Conservation (phyloP, 2,797 vertebrate species). For the Aselliscus stoliczkanus region DNA sequence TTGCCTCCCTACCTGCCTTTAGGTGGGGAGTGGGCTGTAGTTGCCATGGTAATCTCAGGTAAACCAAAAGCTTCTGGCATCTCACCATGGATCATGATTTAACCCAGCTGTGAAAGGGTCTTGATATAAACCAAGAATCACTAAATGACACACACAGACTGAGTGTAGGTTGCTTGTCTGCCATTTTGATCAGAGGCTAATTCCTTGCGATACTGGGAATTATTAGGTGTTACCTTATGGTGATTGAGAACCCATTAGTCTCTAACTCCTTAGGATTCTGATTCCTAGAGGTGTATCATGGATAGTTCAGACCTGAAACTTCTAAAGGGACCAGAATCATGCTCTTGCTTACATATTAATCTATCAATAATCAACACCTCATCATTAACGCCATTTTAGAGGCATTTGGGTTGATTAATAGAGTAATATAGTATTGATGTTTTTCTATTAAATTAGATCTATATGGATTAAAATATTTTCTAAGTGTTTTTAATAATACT, state of each 20-base stretch:
- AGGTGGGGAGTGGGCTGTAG: not conserved
- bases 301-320: not conserved
- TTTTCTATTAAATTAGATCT: not conserved
- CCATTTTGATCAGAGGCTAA: not conserved
- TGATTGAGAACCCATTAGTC: not conserved
- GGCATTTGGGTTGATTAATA: not conserved
- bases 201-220: not conserved
- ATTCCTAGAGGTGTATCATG: not conserved
- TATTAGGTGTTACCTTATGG: not conserved
- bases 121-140: not conserved
- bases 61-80: not conserved
- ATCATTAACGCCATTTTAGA: not conserved
- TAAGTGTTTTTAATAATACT: not conserved
- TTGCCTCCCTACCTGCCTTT: not conserved
- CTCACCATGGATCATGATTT: not conserved
- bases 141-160: not conserved
- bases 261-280: not conserved
- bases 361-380: not conserved
- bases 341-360: not conserved
- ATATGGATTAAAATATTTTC: not conserved
- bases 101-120: not conserved
- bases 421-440: not conserved
- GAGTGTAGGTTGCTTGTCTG: not conserved
- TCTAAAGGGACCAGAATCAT: not conserved
- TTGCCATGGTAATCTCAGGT: not conserved